Evolutionary conservation across 2,113 vertebrate genomes (phyloP).

Genomic region (Mustelus asterias): DNA sequence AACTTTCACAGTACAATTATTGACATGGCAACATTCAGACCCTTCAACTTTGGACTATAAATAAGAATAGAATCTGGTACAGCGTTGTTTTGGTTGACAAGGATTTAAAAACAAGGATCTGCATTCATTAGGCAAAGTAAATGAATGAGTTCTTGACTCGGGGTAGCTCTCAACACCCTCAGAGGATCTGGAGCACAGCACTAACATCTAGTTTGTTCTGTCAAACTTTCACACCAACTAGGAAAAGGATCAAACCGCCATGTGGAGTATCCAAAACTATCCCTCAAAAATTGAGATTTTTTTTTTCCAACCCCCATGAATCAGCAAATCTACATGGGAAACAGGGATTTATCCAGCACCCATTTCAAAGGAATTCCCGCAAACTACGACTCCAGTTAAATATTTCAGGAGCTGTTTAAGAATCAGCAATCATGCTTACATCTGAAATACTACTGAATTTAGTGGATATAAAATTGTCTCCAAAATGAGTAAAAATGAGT

Average conservation of each 20-base stretch:
- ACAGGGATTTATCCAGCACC: conserved; percentile 11
- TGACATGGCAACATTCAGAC: conserved; percentile 2
- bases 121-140: conserved; percentile 3
- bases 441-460: not conserved
- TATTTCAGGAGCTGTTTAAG: not conserved
- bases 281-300: not conserved
- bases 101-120: conserved; percentile 1
- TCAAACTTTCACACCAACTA: not conserved
- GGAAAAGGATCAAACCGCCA: not conserved
- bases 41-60: conserved; percentile 9
- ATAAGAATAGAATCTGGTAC: not conserved
- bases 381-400: not conserved
- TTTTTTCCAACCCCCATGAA: not conserved
- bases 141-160: not conserved
- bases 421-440: not conserved
- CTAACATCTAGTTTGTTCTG: not conserved
- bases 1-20: not conserved
- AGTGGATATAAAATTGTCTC: conserved; percentile 36
- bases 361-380: not conserved
- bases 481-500: conserved; percentile 30
- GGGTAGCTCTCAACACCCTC: not conserved
- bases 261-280: not conserved
- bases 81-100: not conserved
- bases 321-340: not conserved
- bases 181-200: not conserved